Percentiles rank a stretch among this genome's conserved stretches.
These are phyloP conservation scores for Sceloporus undulatus DNA, from an alignment of 2,113 vertebrate genomes.

Conservation along the genomic window DNA sequence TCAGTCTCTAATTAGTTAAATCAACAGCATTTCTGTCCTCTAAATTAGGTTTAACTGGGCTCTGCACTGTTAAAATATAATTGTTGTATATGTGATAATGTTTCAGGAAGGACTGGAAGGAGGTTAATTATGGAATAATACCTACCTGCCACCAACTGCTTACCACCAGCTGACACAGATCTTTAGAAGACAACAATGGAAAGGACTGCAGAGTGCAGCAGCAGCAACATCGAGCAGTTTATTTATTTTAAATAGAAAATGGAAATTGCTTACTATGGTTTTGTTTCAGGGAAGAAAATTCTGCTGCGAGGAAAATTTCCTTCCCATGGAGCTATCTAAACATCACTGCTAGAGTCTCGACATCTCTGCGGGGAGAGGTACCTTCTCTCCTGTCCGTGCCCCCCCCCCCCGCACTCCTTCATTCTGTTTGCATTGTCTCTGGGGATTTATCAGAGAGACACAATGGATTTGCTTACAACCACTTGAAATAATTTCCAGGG, in stretches of 20 bases:
- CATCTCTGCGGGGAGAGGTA: conserved; percentile 44
- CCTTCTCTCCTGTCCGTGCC: background rate
- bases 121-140: conserved; percentile 11
- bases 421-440: conserved; percentile 42
- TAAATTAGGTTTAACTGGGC: conserved; percentile 37
- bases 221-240: background rate
- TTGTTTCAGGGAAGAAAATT: conserved; percentile 55
- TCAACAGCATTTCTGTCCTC: conserved; percentile 25
- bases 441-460: conserved; percentile 60
- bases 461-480: conserved; percentile 66
- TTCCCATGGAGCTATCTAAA: conserved; percentile 57
- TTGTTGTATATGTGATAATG: background rate
- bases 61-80: conserved; percentile 25
- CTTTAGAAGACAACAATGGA: conserved; percentile 46
- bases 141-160: conserved; percentile 23
- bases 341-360: conserved; percentile 53
- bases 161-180: conserved; percentile 45
- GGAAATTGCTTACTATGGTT: conserved; percentile 54
- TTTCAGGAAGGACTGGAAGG: conserved; percentile 8
- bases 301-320: conserved; percentile 51
- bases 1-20: conserved; percentile 28
- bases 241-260: conserved; percentile 40
- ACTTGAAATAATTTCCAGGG: conserved; percentile 68
- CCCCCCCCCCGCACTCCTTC: background rate
- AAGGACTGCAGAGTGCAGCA: conserved; percentile 54